phyloP scores from a whole-genome alignment of 2,888 invertebrate genomes.

The Dorcus hopei region DNA sequence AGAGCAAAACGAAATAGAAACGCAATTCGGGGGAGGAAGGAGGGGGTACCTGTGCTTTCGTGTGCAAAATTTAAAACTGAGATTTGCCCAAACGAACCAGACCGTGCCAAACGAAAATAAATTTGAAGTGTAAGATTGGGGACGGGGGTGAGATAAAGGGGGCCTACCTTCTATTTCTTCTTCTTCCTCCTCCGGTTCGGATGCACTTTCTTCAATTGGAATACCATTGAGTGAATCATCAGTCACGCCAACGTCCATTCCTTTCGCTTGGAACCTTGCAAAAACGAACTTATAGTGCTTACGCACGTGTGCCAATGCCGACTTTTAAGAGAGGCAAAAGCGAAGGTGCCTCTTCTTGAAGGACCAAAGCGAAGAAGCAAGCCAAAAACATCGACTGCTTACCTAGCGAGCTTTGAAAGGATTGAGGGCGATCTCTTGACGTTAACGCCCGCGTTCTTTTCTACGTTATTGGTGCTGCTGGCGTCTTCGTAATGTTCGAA shows the following conservation, averaged over 20 bases:
- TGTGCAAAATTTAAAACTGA: not conserved
- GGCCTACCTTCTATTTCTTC: slow-evolving; percentile 23
- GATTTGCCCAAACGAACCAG: not conserved
- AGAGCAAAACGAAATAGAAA: too few relatives aligned
- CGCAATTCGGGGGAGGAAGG: too few relatives aligned
- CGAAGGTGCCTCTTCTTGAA: too few relatives aligned
- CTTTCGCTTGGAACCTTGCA: slow-evolving; percentile 71
- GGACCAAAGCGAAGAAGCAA: not conserved
- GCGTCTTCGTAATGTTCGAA: slow-evolving; percentile 64
- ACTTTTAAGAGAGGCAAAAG: not conserved
- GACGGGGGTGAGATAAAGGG: too few relatives aligned
- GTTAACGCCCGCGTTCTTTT: slow-evolving; percentile 53
- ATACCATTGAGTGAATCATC: slow-evolving; percentile 75
- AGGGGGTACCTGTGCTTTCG: too few relatives aligned
- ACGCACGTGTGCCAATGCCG: too few relatives aligned
- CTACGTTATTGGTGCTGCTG: slow-evolving; percentile 47
- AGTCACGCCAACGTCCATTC: slow-evolving; percentile 75
- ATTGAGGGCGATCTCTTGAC: slow-evolving; percentile 72
- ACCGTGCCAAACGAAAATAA: too few relatives aligned
- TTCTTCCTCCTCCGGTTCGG: slow-evolving; percentile 64
- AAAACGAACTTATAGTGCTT: too few relatives aligned
- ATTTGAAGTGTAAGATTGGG: too few relatives aligned
- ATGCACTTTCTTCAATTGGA: slow-evolving; percentile 67
- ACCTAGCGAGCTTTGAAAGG: slow-evolving; percentile 78
- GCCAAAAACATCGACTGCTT: slow-evolving; percentile 33